Evolutionary conservation across 2,797 vertebrate species (phyloP).

Genomic region (Lithobates sylvaticus): DNA sequence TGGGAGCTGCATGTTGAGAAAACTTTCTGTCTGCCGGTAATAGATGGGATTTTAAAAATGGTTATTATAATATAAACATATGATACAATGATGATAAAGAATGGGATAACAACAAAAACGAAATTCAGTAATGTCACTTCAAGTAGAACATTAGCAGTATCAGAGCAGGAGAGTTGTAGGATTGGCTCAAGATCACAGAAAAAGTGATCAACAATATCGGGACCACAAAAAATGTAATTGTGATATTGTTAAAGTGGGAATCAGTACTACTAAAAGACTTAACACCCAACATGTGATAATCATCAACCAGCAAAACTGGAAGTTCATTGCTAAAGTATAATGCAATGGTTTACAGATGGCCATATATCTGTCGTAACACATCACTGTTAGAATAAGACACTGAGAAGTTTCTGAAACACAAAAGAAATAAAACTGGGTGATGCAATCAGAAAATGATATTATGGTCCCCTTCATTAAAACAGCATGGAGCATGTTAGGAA

Average conservation of each 20-base stretch:
- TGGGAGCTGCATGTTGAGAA: too few species aligned
- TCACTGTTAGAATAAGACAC: conserved; percentile 34
- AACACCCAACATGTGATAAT: conserved; percentile 6
- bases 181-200: conserved; percentile 43
- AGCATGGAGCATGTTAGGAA: neutral
- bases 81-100: too few species aligned
- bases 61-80: too few species aligned
- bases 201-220: conserved; percentile 33
- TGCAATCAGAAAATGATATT: neutral
- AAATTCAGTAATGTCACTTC: too few species aligned
- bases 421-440: conserved; percentile 36
- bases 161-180: conserved; percentile 24
- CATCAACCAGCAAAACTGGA: neutral
- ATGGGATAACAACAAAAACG: too few species aligned
- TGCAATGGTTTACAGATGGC: conserved; percentile 35
- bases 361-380: conserved; percentile 41
- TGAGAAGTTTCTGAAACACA: neutral
- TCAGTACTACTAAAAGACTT: neutral
- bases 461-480: neutral
- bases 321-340: conserved; percentile 5
- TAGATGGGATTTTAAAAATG: too few species aligned
- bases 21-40: too few species aligned
- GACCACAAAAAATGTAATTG: conserved; percentile 2
- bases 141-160: too few species aligned
- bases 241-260: neutral